phyloP scores from a whole-genome alignment of 2,888 invertebrate species.

The Eucera pruinosa region DNA sequence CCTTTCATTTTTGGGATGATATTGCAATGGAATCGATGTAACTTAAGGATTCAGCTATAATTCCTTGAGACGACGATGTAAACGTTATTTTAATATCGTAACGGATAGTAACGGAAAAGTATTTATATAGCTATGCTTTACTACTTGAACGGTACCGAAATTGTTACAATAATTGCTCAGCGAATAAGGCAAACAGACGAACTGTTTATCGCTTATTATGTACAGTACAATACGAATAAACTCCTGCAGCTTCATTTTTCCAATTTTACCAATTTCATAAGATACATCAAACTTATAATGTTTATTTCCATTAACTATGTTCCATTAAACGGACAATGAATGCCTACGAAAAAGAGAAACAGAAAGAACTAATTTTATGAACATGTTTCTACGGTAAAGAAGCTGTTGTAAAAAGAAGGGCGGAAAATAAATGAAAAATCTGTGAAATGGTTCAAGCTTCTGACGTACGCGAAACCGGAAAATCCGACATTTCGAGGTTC shows the following conservation, averaged over 20 bases:
- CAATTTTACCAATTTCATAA: slow-evolving; percentile 6
- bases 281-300: background rate
- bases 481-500: background rate
- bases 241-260: slow-evolving; percentile 23
- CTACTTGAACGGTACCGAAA: slow-evolving; percentile 53
- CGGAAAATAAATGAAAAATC: background rate
- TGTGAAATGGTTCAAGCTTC: slow-evolving; percentile 9
- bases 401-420: background rate
- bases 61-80: slow-evolving; percentile 51
- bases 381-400: background rate
- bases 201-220: slow-evolving; percentile 53
- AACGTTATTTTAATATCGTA: slow-evolving; percentile 63
- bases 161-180: slow-evolving; percentile 68
- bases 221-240: slow-evolving; percentile 61
- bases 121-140: slow-evolving; percentile 63
- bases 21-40: slow-evolving; percentile 34
- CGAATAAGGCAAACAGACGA: slow-evolving; percentile 57
- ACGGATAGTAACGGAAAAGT: slow-evolving; percentile 49
- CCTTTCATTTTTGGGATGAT: slow-evolving; percentile 9
- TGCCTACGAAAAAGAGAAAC: background rate
- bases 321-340: no score
- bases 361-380: background rate
- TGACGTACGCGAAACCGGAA: background rate
- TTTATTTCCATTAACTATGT: no score
- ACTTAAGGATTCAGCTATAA: slow-evolving; percentile 31